Percentiles rank a stretch among this genome's conserved stretches.
phyloP scores from a whole-genome alignment of 2,888 invertebrate genomes.

The Drosophila basisetae region DNA sequence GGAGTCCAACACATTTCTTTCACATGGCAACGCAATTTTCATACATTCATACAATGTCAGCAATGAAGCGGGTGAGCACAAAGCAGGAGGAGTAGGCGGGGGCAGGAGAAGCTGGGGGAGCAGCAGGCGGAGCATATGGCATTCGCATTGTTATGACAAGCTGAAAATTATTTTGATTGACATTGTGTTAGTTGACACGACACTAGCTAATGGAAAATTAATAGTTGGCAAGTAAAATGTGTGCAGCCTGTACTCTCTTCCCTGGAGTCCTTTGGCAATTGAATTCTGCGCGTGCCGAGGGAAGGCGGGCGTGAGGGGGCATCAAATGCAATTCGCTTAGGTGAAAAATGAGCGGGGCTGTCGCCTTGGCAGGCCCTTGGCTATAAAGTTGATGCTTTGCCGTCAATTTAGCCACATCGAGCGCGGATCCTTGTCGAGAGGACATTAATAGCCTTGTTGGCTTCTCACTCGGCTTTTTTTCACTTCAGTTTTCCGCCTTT shows the following conservation, averaged over 20 bases:
- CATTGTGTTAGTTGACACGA: constrained; percentile 36
- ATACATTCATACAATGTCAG: constrained; percentile 42
- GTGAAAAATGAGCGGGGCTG: constrained; percentile 40
- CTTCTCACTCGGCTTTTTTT: constrained; percentile 33
- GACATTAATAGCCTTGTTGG: constrained; percentile 42
- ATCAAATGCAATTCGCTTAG: constrained; percentile 33
- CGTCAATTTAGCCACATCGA: constrained; percentile 16
- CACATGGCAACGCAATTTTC: constrained; percentile 49
- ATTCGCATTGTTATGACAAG: constrained; percentile 60
- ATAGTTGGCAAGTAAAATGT: constrained; percentile 49
- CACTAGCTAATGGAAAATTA: constrained; percentile 61
- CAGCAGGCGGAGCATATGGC: constrained; percentile 18
- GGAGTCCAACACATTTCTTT: constrained; percentile 37
- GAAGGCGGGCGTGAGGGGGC: neutral
- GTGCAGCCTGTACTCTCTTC: neutral
- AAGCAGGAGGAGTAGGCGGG: neutral
- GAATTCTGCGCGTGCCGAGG: neutral
- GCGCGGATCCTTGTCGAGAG: constrained; percentile 23
- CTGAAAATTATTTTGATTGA: constrained; percentile 61
- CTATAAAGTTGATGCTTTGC: constrained; percentile 2
- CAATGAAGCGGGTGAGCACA: neutral
- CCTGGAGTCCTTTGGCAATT: constrained; percentile 13
- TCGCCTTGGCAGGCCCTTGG: constrained; percentile 1
- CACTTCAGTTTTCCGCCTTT: constrained; percentile 18
- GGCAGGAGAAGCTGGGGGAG: neutral